Percentiles rank a stretch among this genome's conserved stretches.
Conservation (phyloP, 2,888 invertebrate genomes). For the Lithosia quadra region DNA sequence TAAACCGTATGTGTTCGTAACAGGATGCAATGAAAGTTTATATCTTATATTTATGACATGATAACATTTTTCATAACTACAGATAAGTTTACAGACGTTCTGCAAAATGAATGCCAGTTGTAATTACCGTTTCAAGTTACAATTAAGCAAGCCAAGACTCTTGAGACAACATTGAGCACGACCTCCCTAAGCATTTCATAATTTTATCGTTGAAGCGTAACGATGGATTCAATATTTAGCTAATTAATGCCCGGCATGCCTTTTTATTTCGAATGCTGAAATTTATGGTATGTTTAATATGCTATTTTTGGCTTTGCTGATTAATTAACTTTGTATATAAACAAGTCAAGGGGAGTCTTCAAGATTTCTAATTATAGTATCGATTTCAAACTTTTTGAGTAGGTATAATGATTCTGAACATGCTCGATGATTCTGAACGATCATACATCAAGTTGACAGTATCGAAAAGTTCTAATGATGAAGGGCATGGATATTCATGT, state of each 20-base stretch:
- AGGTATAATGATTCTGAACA: too few relatives aligned
- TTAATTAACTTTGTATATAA: too few relatives aligned
- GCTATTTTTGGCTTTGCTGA: too few relatives aligned
- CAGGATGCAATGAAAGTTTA: conserved; percentile 6
- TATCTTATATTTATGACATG: background rate
- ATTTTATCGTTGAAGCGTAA: conserved; percentile 55
- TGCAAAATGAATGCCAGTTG: conserved; percentile 33
- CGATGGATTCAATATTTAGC: conserved; percentile 35
- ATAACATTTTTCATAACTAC: conserved; percentile 21
- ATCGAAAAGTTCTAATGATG: background rate
- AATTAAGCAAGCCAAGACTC: conserved; percentile 48
- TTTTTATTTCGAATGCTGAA: background rate
- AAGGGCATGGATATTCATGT: background rate
- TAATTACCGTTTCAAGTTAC: conserved; percentile 48
- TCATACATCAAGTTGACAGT: background rate
- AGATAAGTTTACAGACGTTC: conserved; percentile 39
- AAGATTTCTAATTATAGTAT: too few relatives aligned
- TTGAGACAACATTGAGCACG: conserved; percentile 40
- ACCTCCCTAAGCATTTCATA: conserved; percentile 61
- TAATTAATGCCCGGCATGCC: background rate
- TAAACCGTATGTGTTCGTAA: background rate
- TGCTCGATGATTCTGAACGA: too few relatives aligned
- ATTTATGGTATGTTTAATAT: background rate
- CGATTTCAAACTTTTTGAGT: too few relatives aligned
- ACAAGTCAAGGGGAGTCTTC: too few relatives aligned